A percentile compares a stretch with the other conserved stretches of the same genome.
phyloP scores from a whole-genome alignment of 2,113 vertebrate species.

The Morphnarchus princeps region DNA sequence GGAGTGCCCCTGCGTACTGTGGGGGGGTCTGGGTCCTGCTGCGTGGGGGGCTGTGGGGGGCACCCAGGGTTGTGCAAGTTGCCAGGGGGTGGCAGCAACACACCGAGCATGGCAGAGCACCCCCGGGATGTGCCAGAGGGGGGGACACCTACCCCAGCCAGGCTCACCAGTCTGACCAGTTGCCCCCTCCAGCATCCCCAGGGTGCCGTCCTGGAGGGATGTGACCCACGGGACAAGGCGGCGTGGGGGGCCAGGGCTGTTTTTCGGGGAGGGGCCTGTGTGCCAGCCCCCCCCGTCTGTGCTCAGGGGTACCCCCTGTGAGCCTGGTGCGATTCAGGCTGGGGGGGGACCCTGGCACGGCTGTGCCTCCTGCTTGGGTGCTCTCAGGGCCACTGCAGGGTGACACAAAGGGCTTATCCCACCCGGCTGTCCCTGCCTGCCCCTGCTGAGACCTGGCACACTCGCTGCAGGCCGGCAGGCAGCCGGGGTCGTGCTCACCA shows the following conservation, averaged over 20 bases:
- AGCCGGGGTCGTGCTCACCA: not conserved
- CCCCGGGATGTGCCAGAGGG: not conserved
- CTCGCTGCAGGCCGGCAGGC: not conserved
- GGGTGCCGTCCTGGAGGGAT: not conserved
- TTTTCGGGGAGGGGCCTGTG: rapidly evolving
- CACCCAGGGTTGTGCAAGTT: not conserved
- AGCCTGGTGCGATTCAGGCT: not conserved
- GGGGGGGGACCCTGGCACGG: not conserved
- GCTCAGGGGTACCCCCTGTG: not conserved
- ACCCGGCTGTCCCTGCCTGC: not conserved
- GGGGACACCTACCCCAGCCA: not conserved
- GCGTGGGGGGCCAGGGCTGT: not conserved
- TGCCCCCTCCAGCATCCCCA: not conserved
- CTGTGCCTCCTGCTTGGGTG: not conserved
- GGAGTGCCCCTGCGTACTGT: not conserved
- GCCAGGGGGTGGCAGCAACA: conserved; percentile 35
- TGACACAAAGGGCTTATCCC: not conserved
- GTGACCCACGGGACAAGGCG: not conserved
- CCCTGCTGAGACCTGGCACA: not conserved
- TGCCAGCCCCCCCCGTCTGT: rapidly evolving
- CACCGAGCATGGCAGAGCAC: not conserved
- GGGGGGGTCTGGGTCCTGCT: no score
- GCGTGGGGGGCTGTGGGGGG: not conserved
- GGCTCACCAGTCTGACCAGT: not conserved
- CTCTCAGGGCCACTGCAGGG: not conserved